phyloP scores from a whole-genome alignment of 2,797 vertebrate genomes.

The Sebastes reedi region DNA sequence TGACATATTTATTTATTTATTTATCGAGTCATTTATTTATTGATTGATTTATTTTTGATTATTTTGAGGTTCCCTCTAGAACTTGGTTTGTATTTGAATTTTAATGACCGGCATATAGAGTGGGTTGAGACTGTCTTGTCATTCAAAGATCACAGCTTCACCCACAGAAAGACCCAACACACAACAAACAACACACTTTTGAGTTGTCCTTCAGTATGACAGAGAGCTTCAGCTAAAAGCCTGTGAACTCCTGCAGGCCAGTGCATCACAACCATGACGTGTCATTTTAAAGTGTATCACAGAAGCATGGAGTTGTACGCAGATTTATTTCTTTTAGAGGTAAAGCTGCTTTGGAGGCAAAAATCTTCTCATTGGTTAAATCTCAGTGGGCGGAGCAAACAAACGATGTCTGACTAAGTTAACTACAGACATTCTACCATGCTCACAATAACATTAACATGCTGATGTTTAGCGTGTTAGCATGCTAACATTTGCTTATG shows the following conservation, averaged over 20 bases:
- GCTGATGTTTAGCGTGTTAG: background rate
- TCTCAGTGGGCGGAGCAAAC: background rate
- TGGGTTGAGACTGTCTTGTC: background rate
- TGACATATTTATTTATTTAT: too few relatives aligned
- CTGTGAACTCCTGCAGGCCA: background rate
- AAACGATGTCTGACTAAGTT: background rate
- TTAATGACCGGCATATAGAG: background rate
- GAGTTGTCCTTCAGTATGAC: background rate
- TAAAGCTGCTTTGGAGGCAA: conserved; percentile 19
- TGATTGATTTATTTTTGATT: too few relatives aligned
- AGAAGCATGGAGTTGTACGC: background rate
- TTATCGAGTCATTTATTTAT: too few relatives aligned
- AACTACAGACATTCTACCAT: background rate
- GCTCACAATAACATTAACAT: background rate
- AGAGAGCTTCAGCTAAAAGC: background rate
- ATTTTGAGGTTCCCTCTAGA: too few relatives aligned
- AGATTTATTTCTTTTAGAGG: background rate
- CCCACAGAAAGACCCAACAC: background rate
- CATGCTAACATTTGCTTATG: background rate
- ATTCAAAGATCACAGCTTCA: background rate
- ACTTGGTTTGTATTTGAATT: background rate
- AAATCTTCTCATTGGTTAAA: conserved; percentile 2
- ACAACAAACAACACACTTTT: background rate
- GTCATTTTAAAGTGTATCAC: background rate
- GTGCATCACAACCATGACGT: background rate